Conservation (phyloP, 2,113 vertebrate genomes). For the Dicaeum eximium region DNA sequence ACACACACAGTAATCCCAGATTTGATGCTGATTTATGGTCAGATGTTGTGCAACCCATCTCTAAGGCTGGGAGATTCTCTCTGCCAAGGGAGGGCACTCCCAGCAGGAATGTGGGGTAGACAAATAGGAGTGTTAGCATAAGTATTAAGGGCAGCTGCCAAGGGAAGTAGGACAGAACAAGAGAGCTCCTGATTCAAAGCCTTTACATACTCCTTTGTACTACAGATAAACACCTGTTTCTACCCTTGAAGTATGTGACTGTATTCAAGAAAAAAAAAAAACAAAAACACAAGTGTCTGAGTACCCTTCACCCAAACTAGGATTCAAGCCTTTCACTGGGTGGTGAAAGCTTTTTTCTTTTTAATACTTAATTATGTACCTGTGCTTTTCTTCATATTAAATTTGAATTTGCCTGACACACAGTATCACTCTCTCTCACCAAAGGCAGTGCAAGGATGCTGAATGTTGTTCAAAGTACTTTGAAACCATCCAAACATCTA, state of each 20-base stretch:
- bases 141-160: neutral
- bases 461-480: neutral
- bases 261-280: neutral
- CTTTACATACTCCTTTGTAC: neutral
- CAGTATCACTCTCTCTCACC: neutral
- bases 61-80: neutral
- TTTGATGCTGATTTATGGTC: neutral
- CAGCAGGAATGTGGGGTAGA: neutral
- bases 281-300: neutral
- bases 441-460: neutral
- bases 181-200: neutral
- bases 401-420: neutral
- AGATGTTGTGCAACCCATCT: neutral
- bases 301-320: neutral
- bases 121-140: neutral
- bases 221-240: neutral
- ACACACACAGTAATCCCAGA: neutral
- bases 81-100: slow-evolving; percentile 13
- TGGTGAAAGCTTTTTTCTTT: neutral
- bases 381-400: neutral
- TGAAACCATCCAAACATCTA: neutral
- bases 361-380: neutral
- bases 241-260: neutral
- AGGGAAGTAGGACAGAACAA: slow-evolving; percentile 12
- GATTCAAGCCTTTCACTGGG: neutral